phyloP scores from a whole-genome alignment of 2,113 vertebrate species.

The Oophaga pumilio region DNA sequence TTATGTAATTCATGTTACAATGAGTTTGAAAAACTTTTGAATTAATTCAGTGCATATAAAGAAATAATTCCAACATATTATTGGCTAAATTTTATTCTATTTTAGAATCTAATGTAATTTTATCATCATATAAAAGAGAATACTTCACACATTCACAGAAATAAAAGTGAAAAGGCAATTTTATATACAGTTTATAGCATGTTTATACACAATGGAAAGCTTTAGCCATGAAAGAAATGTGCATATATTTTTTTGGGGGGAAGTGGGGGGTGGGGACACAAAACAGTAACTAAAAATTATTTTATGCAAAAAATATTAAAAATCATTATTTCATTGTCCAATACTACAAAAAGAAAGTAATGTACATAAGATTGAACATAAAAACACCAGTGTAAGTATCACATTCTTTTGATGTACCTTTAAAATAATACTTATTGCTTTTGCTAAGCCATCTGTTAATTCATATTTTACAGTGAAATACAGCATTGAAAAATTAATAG shows the following conservation, averaged over 20 bases:
- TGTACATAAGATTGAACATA: neutral
- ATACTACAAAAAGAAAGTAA: neutral
- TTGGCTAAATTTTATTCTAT: neutral
- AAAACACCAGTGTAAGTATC: neutral
- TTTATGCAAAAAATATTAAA: neutral
- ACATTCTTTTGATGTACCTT: neutral
- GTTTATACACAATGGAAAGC: neutral
- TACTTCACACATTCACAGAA: neutral
- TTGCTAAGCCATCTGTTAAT: neutral
- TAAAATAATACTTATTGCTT: neutral
- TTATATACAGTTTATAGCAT: no score
- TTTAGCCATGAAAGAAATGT: neutral
- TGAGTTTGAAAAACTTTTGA: no score
- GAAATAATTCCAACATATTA: no score
- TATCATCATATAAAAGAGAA: neutral
- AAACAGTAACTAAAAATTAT: neutral
- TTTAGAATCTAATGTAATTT: neutral
- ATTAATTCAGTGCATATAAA: no score
- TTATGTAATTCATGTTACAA: no score
- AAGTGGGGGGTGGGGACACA: neutral
- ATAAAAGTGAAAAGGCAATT: neutral
- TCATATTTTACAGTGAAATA: neutral
- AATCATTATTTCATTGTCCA: neutral
- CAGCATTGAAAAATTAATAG: neutral
- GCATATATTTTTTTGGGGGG: neutral